Conservation (phyloP, 2,797 vertebrate genomes). For the Masticophis lateralis region DNA sequence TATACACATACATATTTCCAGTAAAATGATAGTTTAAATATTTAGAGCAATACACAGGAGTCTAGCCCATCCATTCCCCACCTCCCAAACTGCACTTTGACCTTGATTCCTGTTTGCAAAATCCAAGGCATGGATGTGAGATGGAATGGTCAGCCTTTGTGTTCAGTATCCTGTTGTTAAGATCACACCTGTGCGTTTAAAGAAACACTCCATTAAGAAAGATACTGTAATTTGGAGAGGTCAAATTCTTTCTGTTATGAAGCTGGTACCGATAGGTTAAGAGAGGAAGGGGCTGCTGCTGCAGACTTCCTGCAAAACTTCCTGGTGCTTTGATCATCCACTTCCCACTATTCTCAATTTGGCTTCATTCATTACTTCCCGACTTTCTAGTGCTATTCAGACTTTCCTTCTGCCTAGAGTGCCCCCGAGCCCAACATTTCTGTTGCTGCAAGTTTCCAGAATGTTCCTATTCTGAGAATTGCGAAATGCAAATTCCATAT, state of each 20-base stretch:
- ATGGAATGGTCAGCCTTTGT: neutral
- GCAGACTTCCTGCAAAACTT: slow-evolving; percentile 15
- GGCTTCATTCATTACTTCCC: neutral
- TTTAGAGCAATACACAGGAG: neutral
- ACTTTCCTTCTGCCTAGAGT: neutral
- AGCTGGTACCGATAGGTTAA: neutral
- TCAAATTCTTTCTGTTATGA: neutral
- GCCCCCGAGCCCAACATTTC: neutral
- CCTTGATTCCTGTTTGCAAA: neutral
- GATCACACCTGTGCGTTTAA: slow-evolving; percentile 3
- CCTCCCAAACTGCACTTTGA: neutral
- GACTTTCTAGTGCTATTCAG: neutral
- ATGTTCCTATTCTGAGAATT: neutral
- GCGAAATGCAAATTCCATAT: neutral
- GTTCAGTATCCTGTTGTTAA: slow-evolving; percentile 12
- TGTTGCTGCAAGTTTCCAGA: neutral
- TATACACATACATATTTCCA: neutral
- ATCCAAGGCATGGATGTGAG: neutral
- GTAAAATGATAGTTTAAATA: neutral
- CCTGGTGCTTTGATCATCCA: slow-evolving; percentile 14
- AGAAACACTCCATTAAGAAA: neutral
- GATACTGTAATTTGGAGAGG: slow-evolving; percentile 2
- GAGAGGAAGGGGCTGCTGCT: neutral
- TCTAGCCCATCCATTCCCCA: neutral
- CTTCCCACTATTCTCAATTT: neutral